phyloP scores from a whole-genome alignment of 92 coral and sea anemone species.

The Epizoanthus rinbou region DNA sequence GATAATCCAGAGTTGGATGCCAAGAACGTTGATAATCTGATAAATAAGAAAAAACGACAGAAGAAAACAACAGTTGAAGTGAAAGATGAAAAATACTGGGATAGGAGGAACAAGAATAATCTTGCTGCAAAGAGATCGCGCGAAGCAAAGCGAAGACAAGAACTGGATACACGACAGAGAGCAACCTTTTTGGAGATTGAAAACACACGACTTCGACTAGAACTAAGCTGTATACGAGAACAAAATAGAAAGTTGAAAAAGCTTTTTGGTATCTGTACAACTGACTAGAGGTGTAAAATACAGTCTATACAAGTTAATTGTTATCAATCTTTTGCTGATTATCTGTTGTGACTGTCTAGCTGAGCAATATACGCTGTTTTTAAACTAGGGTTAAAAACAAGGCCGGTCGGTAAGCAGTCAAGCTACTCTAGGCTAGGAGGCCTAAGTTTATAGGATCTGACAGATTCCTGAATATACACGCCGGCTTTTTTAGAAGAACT shows the following conservation, averaged over 20 bases:
- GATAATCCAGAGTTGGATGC: not conserved
- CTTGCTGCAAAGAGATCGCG: conserved; percentile 34
- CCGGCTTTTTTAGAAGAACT: no score
- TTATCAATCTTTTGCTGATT: no score
- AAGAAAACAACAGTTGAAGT: conserved; percentile 11
- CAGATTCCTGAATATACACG: no score
- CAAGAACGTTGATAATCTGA: not conserved
- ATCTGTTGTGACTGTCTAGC: no score
- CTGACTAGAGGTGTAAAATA: not conserved
- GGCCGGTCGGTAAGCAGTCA: no score
- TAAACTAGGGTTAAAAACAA: no score
- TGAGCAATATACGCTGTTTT: no score
- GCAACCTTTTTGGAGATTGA: conserved; percentile 30
- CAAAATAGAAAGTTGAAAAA: conserved; percentile 27
- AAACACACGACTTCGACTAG: conserved; percentile 35
- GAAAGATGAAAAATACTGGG: conserved; percentile 35
- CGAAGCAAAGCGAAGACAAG: conserved; percentile 28
- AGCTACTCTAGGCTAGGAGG: no score
- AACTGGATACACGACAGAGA: conserved; percentile 6
- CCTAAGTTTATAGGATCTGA: no score
- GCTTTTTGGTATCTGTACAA: conserved; percentile 7
- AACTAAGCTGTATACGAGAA: conserved; percentile 28
- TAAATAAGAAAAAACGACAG: not conserved
- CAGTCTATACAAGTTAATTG: no score
- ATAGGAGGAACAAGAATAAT: conserved; percentile 34